phyloP scores from a whole-genome alignment of 2,888 invertebrate genomes.

The Timandra comae region DNA sequence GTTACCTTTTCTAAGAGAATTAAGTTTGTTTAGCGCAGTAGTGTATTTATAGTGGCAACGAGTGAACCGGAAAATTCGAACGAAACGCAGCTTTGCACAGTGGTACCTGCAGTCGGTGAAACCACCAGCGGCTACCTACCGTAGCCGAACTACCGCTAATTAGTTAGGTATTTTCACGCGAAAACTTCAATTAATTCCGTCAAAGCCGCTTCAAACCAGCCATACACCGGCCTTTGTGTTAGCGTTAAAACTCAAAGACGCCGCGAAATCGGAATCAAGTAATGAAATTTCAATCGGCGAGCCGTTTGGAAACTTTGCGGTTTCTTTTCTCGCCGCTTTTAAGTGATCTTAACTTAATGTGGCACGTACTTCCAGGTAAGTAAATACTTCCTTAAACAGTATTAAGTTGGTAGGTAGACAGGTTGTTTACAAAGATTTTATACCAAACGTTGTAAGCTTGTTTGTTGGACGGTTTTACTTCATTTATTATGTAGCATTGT shows the following conservation, averaged over 20 bases:
- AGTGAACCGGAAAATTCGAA: constrained; percentile 22
- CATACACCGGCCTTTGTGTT: constrained; percentile 33
- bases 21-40: no score
- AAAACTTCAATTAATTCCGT: constrained; percentile 63
- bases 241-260: constrained; percentile 46
- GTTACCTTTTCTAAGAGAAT: no score
- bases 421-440: constrained; percentile 1
- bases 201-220: constrained; percentile 48
- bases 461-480: no score
- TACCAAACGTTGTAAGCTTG: background rate
- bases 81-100: constrained; percentile 4
- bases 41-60: constrained; percentile 7
- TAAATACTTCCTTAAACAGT: no score
- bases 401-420: background rate
- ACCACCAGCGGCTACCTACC: constrained; percentile 22
- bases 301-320: constrained; percentile 32
- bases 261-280: constrained; percentile 42
- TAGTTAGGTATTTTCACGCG: constrained; percentile 56
- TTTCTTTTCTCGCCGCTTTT: constrained; percentile 26
- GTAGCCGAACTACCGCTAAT: constrained; percentile 44
- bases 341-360: constrained; percentile 20
- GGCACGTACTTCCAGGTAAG: constrained; percentile 7
- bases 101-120: constrained; percentile 24
- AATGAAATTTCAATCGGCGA: constrained; percentile 46
- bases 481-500: no score